Percentiles rank a stretch among this genome's conserved stretches.
Evolutionary conservation across 2,888 invertebrate species (phyloP).

Genomic region (Zelleria hepariella): DNA sequence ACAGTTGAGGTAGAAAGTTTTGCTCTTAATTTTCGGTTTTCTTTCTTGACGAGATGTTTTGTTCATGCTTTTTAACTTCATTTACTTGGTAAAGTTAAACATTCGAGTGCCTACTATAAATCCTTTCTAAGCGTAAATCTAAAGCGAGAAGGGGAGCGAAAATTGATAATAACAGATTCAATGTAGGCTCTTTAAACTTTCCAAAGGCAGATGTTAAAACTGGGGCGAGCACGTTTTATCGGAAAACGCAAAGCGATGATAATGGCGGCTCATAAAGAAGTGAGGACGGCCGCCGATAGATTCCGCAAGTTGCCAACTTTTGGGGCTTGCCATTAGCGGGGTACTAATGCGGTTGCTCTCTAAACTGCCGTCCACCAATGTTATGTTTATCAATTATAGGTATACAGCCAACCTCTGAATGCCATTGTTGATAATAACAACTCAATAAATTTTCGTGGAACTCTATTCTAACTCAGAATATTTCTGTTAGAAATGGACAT

Average conservation of each 20-base stretch:
- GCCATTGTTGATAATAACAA: neutral
- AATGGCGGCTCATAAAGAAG: constrained; percentile 67
- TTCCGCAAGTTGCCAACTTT: constrained; percentile 66
- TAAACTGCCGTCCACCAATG: neutral
- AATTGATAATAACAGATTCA: constrained; percentile 55
- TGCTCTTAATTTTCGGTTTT: neutral
- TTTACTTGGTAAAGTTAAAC: neutral
- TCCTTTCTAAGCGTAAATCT: neutral
- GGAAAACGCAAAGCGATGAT: constrained; percentile 61
- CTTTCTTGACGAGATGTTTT: neutral
- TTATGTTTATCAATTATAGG: neutral
- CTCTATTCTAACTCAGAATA: neutral
- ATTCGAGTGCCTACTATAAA: neutral
- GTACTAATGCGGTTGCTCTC: constrained; percentile 46
- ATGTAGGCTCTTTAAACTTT: constrained; percentile 50
- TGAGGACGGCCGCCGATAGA: constrained; percentile 50
- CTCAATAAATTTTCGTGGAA: neutral
- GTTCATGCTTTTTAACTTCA: neutral
- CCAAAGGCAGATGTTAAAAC: constrained; percentile 54
- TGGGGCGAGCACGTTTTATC: constrained; percentile 64
- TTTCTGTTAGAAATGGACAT: neutral
- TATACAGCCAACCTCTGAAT: neutral
- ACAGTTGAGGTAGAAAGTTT: constrained; percentile 65
- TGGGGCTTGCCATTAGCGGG: constrained; percentile 56
- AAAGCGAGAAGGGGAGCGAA: constrained; percentile 7